Percentiles rank a stretch among this genome's conserved stretches.
Evolutionary conservation across 2,888 invertebrate species (phyloP).

Genomic region (Leptinotarsa haldemani): DNA sequence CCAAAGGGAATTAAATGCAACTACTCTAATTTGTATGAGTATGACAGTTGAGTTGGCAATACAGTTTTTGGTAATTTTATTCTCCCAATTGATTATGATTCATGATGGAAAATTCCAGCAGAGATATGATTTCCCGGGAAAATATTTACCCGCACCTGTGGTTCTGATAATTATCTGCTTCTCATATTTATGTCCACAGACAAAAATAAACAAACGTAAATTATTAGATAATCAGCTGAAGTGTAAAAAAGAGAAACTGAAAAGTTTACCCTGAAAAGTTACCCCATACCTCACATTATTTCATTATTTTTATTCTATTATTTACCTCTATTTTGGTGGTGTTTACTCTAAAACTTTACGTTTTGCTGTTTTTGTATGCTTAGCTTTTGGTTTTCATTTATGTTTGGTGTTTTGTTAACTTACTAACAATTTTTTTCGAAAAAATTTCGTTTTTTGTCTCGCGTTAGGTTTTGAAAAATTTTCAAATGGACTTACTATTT

Average conservation of each 20-base stretch:
- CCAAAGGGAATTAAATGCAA: neutral
- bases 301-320: no score
- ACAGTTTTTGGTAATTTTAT: neutral
- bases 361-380: neutral
- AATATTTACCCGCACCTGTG: neutral
- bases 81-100: neutral
- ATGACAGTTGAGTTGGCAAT: neutral
- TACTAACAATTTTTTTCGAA: neutral
- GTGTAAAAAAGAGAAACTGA: no score
- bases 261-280: no score
- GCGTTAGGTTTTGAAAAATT: no score
- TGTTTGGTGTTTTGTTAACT: slow-evolving; percentile 1
- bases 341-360: neutral
- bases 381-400: neutral
- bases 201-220: no score
- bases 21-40: neutral
- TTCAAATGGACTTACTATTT: no score
- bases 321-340: no score
- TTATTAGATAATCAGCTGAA: no score
- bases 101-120: neutral
- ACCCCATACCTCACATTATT: no score
- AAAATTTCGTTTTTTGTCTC: neutral
- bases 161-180: neutral
- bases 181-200: neutral
- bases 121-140: neutral